Conservation (phyloP, 2,113 vertebrate species). For the Blennius ocellaris region DNA sequence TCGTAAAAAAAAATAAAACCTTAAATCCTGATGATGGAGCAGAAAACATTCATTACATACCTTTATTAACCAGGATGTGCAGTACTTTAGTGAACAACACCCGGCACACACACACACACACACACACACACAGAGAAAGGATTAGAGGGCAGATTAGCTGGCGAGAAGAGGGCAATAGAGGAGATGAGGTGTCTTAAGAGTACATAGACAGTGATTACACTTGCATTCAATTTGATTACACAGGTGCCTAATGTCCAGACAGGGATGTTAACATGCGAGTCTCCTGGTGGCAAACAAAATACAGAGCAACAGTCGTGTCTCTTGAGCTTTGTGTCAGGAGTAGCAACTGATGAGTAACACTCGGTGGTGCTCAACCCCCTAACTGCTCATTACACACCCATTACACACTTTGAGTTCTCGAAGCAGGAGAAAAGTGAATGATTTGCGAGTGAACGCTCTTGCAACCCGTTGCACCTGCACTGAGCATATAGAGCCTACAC, state of each 20-base stretch:
- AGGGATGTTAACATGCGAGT: constrained; percentile 28
- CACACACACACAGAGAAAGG: constrained; percentile 44
- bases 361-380: constrained; percentile 25
- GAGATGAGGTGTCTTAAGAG: constrained; percentile 23
- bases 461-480: too few relatives aligned
- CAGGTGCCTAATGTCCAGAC: constrained; percentile 24
- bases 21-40: too few relatives aligned
- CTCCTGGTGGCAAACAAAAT: constrained; percentile 13
- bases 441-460: too few relatives aligned
- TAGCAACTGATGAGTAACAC: constrained; percentile 13
- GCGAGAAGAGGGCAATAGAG: constrained; percentile 35
- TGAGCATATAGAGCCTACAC: neutral
- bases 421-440: neutral
- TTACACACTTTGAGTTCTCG: neutral
- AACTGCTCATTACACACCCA: constrained; percentile 14
- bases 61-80: constrained; percentile 18
- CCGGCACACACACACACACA: constrained; percentile 7
- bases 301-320: neutral
- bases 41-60: neutral
- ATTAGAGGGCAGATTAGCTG: constrained; percentile 77
- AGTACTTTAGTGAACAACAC: constrained; percentile 21
- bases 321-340: neutral
- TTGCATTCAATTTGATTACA: constrained; percentile 23
- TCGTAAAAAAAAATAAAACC: too few relatives aligned
- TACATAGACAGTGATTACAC: constrained; percentile 44